These are phyloP conservation scores for Sapayoa aenigma DNA, from an alignment of 2,113 vertebrate genomes.

Conservation along the genomic window DNA sequence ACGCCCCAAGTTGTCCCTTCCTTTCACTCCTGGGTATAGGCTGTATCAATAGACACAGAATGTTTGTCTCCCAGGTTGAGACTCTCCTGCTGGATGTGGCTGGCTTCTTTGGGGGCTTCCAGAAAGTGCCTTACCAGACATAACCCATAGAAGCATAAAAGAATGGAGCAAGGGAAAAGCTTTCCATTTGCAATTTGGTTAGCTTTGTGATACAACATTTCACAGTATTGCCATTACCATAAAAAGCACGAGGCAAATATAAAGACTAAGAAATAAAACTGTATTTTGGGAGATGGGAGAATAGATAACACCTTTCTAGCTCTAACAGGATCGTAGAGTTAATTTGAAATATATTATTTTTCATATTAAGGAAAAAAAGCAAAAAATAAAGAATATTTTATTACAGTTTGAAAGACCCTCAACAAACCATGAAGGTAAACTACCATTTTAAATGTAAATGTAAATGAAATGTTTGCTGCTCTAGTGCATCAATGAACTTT, in stretches of 20 bases:
- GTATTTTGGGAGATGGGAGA: background rate
- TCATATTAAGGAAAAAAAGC: background rate
- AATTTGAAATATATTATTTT: conserved; percentile 1
- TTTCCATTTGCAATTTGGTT: background rate
- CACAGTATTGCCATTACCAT: background rate
- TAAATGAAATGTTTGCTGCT: background rate
- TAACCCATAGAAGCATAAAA: background rate
- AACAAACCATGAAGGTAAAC: background rate
- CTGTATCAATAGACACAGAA: background rate
- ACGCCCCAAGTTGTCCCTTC: background rate
- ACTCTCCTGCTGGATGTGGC: background rate
- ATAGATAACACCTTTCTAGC: background rate
- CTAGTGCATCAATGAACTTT: background rate
- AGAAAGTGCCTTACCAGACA: background rate
- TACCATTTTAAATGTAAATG: background rate
- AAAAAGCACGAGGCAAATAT: background rate
- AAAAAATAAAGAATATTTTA: background rate
- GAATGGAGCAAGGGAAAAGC: background rate
- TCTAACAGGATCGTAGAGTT: background rate
- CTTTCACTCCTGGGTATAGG: background rate
- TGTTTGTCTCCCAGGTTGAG: background rate
- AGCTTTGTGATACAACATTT: background rate
- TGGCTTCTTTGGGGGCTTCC: background rate
- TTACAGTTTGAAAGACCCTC: background rate
- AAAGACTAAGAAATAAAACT: background rate